Conservation (phyloP, 2,113 vertebrate genomes). For the Probosciger aterrimus region DNA sequence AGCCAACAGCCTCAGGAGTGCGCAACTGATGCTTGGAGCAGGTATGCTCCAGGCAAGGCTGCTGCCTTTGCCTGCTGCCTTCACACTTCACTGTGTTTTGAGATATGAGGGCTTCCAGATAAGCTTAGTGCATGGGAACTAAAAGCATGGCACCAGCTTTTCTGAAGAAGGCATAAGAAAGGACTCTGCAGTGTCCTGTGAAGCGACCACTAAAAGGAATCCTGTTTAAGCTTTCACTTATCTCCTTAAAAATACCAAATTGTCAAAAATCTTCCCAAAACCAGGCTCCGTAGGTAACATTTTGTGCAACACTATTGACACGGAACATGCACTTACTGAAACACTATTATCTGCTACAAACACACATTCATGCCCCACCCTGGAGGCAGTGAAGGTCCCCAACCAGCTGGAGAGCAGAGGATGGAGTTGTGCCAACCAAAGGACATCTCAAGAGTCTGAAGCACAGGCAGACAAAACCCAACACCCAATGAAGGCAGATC, state of each 20-base stretch:
- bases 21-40: background rate
- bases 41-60: background rate
- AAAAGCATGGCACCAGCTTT: background rate
- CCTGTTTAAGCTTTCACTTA: background rate
- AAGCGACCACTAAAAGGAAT: background rate
- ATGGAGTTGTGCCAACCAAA: background rate
- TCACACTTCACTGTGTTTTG: background rate
- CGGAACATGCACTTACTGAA: background rate
- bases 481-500: background rate
- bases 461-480: background rate
- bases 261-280: background rate
- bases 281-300: background rate
- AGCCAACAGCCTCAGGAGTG: background rate
- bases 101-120: background rate
- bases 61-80: accelerated
- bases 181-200: background rate
- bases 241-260: background rate
- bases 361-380: constrained; percentile 4
- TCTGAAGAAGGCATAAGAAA: background rate
- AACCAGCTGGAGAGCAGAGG: background rate
- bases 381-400: background rate
- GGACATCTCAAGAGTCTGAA: background rate
- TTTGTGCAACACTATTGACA: background rate
- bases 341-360: background rate
- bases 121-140: background rate